Base-by-base conservation (phyloP, 1,140 invertebrate genomes). In the Rhyacophila brunnea region DNA sequence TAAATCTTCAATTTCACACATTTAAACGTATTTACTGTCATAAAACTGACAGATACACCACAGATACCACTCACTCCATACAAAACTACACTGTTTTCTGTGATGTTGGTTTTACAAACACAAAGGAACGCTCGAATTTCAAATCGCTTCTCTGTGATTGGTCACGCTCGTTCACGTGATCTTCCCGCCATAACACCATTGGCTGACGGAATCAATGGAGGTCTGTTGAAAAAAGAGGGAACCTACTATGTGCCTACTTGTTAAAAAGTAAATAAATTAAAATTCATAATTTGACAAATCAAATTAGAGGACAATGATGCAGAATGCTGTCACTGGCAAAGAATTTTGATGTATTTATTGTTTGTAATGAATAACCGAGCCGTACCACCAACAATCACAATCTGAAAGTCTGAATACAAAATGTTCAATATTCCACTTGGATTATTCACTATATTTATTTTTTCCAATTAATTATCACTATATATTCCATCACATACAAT, bases 1-100 rank as follows among this genome's bases (percentile, higher is more conserved):
- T 73, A 71, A 75, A 77, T 77, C 74, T 74, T 73, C 70, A 73
- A 77, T 76, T 77, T 79, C 75, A 75, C 74, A 79, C 76, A 79
- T 79, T 77, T 77, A 77, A 60, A 34, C 73, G 74, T 67, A 71
- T 74, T 73, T 74, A 74, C 67, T 68, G 70, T 74, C 74, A 77
- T 75, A 67, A 75, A 70, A 74, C 74, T 79, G 75, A 76, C 77
- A 79, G 75, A 77, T 75, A 73, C 72, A 74, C 75, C 74, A 76
- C 74, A 75, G 74, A 57, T 56, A 44, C 40, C 60, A 58, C 60
- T 57, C 74, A 75, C 72, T 58, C 36, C 36, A 50, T 45, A 58
- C 55, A 58, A 58, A 56, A 58, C 55, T 58, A 58, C 52, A 55
- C 18, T 58, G 55, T 58, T 58, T 50, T 17, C n/a, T 45, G 43